A percentile compares a stretch with the other conserved stretches of the same genome.
These are phyloP conservation scores for Pristionchus japonicus DNA, from an alignment of 2,888 invertebrate species.

Conservation along the genomic window DNA sequence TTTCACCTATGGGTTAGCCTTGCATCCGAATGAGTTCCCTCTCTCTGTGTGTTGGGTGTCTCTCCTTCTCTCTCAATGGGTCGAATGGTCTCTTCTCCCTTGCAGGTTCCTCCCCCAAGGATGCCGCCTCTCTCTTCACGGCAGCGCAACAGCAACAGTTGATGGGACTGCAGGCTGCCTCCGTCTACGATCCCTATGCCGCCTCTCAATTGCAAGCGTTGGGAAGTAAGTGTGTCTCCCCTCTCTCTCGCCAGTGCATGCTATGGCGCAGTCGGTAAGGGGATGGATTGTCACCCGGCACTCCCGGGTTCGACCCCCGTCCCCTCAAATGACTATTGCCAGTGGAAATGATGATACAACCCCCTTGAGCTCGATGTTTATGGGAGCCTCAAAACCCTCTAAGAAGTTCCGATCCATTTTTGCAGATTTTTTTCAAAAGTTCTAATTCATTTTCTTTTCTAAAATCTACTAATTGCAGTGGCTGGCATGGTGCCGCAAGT, in stretches of 20 bases:
- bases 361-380: conserved; percentile 26
- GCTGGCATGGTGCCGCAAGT: conserved; percentile 48
- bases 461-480: conserved; percentile 47
- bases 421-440: not conserved
- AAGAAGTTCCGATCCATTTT: conserved; percentile 49
- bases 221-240: conserved; percentile 34
- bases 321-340: too few species aligned
- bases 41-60: not conserved
- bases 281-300: not conserved
- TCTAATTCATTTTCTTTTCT: not conserved
- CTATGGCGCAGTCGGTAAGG: conserved; percentile 35
- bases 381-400: conserved; percentile 46
- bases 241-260: not conserved
- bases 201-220: conserved; percentile 45
- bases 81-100: not conserved
- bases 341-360: conserved; percentile 40
- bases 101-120: conserved; percentile 44
- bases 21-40: not conserved
- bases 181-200: conserved; percentile 37
- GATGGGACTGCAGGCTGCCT: conserved; percentile 29
- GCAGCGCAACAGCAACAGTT: conserved; percentile 35
- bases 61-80: not conserved
- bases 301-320: conserved; percentile 41
- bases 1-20: not conserved
- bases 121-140: conserved; percentile 13